Evolutionary conservation across 2,797 vertebrate genomes (phyloP).

Genomic region (Lutjanus campechanus): DNA sequence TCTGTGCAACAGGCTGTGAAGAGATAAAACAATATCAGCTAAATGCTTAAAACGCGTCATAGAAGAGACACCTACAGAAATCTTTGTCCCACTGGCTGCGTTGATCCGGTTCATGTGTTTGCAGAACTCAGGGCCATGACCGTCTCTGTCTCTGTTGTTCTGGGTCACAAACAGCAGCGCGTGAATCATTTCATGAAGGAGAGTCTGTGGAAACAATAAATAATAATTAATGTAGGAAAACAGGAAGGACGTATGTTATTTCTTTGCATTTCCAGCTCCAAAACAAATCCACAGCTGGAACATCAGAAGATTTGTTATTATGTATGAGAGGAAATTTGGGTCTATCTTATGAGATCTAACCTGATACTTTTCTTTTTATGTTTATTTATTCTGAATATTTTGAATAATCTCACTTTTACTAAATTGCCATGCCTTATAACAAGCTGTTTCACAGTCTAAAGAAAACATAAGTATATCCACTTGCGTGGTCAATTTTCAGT

Average conservation of each 20-base stretch:
- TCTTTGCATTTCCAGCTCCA: neutral
- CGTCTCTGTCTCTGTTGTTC: constrained; percentile 93
- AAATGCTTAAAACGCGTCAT: accelerated
- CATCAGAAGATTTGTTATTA: neutral
- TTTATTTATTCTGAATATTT: neutral
- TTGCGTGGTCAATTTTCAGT: neutral
- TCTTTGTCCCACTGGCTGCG: constrained; percentile 90
- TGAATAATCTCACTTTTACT: neutral
- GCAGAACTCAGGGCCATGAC: constrained; percentile 96
- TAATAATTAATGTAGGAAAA: neutral
- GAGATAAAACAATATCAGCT: neutral
- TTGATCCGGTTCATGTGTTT: constrained; percentile 98
- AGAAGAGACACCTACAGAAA: constrained; percentile 86
- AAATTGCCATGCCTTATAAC: neutral
- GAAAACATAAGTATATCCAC: neutral
- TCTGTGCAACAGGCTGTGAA: accelerated
- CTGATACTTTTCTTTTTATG: neutral
- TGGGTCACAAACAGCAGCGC: constrained; percentile 97
- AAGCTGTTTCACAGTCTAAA: neutral
- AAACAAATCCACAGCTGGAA: neutral
- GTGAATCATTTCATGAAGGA: constrained; percentile 99
- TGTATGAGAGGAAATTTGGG: too few species aligned
- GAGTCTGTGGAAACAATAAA: constrained; percentile 86
- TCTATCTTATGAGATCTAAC: neutral
- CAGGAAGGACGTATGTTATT: too few species aligned